Base-by-base conservation (phyloP, 2,797 vertebrate species). In the Atherinosoma microstoma region DNA sequence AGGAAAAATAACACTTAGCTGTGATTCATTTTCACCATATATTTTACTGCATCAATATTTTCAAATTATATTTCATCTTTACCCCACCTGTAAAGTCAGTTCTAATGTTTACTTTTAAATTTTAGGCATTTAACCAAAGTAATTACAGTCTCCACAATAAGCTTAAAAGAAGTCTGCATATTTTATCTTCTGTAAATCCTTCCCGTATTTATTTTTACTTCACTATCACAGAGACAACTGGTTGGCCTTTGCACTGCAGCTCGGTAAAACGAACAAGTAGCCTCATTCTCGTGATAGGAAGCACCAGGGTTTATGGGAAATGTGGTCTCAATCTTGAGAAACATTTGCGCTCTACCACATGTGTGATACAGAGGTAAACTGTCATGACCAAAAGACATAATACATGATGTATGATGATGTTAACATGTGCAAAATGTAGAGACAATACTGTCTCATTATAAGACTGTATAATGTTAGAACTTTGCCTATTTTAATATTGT, bases 221-320 rank as follows among this genome's bases (percentile, higher is more conserved):
- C 20, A 67, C 27, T 22, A 59, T 66, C 56, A 72, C 16, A 3
- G 15, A 56, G 58, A 51, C 53, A 2, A 49, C 34, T 47, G 27
- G 29, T 4, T 34, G 38, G 53, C 32, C 47, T 45, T 32, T 49
- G 40, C 16, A 51, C 57, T 54, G 34, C 65, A 64, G 72, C 38
- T 60, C 38, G 67, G 64, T 75, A 61, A 59, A 74, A 58, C 36
- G 22, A 68, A 56, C 67, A 30, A 64, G 51, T 51, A 24, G 57
- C 35, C 70, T 79, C 64, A 71, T 82, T 75, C 70, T 75, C 30
- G 64, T 65, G 58, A 80, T 76, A 79, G 76, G 78, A 85, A 75
- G 63, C 64, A 67, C 63, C 24, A 34, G 49, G 75, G 47, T 80
- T 83, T 78, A 80, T 79, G 75, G 76, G 70, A 83, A 87, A 87